phyloP scores from a whole-genome alignment of 2,888 invertebrate species.

The Parasteatoda lunata region DNA sequence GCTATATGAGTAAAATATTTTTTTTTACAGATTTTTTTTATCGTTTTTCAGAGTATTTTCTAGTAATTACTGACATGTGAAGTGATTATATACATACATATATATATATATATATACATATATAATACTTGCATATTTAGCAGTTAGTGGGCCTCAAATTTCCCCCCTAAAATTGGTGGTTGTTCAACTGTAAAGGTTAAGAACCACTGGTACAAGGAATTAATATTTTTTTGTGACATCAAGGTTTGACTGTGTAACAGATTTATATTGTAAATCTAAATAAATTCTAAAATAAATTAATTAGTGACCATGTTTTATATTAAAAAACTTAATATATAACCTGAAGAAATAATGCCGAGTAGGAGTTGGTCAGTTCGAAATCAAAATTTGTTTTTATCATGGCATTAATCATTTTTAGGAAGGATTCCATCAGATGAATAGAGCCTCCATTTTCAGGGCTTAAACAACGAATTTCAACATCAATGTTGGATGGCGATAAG shows the following conservation, averaged over 20 bases:
- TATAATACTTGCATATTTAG: too few species aligned
- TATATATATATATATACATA: too few species aligned
- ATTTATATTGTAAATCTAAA: not conserved
- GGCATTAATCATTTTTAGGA: slow-evolving; percentile 82
- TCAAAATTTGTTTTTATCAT: slow-evolving; percentile 85
- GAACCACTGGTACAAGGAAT: not conserved
- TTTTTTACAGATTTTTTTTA: too few species aligned
- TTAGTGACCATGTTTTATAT: too few species aligned
- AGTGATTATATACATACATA: too few species aligned
- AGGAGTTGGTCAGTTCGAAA: slow-evolving; percentile 93
- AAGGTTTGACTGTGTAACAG: not conserved
- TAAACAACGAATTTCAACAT: slow-evolving; percentile 88
- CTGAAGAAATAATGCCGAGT: slow-evolving; percentile 90
- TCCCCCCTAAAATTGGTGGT: too few species aligned
- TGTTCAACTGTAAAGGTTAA: too few species aligned
- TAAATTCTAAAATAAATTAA: not conserved
- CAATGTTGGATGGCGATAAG: slow-evolving; percentile 87
- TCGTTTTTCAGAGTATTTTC: too few species aligned
- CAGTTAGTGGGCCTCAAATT: too few species aligned
- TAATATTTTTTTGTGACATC: not conserved
- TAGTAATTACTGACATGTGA: too few species aligned
- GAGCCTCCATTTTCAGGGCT: slow-evolving; percentile 84
- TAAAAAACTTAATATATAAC: slow-evolving; percentile 74
- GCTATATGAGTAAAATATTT: too few species aligned
- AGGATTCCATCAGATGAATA: slow-evolving; percentile 82